These are phyloP conservation scores for Plutella xylostella DNA, from an alignment of 2,888 invertebrate species.

Conservation along the genomic window DNA sequence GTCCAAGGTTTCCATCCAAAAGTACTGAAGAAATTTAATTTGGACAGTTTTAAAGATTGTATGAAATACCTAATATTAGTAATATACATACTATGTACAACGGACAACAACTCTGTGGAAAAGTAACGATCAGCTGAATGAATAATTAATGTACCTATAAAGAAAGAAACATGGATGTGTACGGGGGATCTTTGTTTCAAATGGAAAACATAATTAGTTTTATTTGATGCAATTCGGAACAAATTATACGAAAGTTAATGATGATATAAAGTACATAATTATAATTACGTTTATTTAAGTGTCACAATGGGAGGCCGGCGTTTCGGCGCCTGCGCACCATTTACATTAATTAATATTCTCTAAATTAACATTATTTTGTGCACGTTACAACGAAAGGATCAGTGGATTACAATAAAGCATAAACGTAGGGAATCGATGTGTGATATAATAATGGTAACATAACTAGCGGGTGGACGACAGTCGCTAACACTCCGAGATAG, in stretches of 20 bases:
- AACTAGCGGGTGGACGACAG: slow-evolving; percentile 60
- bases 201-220: slow-evolving; percentile 63
- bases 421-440: slow-evolving; percentile 25
- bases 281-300: too few species aligned
- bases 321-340: too few species aligned
- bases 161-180: slow-evolving; percentile 56
- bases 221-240: slow-evolving; percentile 9
- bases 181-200: slow-evolving; percentile 67
- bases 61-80: background rate
- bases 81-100: background rate
- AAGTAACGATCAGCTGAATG: slow-evolving; percentile 31
- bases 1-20: slow-evolving; percentile 66
- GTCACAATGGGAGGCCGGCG: too few species aligned
- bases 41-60: slow-evolving; percentile 35
- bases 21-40: slow-evolving; percentile 43
- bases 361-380: too few species aligned
- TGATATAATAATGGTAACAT: slow-evolving; percentile 42
- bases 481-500: slow-evolving; percentile 63
- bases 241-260: too few species aligned
- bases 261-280: too few species aligned
- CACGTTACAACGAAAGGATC: slow-evolving; percentile 5
- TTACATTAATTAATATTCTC: too few species aligned
- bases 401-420: slow-evolving; percentile 10
- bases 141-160: too few species aligned
- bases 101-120: slow-evolving; percentile 49